Base-by-base conservation (phyloP, 2,113 vertebrate species). In the Phainopepla nitens region DNA sequence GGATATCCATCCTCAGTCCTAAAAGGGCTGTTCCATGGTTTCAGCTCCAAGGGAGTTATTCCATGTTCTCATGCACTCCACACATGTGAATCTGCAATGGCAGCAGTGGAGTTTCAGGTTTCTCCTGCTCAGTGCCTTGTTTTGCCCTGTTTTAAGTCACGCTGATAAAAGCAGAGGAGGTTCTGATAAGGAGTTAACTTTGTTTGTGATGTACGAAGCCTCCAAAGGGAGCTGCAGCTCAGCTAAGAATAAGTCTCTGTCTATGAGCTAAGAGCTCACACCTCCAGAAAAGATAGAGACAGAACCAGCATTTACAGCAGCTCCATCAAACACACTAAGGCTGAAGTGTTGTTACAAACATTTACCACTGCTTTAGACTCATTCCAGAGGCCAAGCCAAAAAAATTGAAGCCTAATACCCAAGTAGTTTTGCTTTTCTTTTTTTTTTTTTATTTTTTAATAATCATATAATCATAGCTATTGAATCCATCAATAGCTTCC, bases 11-110 rank as follows among this genome's bases (percentile, higher is more conserved):
- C 35, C 35, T 21, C 9, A 16, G 9, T 3, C n/a, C 69, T 57
- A 1, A 36, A 36, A 49, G 79, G 11, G 23, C 14, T 18, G 1
- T 6, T 11, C 20, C 29, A 2, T 1, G 9, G 5, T 9, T 69
- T 15, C 47, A 31, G 8, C n/a, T 57, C 62, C 17, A 4, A 24
- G 69, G 33, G 36, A 39, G 7, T 23, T 31, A 18, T 27, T 56
- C 56, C 56, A 10, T 5, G 24, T 5, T 36, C 71, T 77, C 62
- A 4, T 0, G 3, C 41, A 4, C 57, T 42, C 64, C 29, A 15
- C 1, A 0, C 0, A 0, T 0, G 31, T 9, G 28, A 16, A 6
- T 0, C 8, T 0, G 27, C 27, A 47, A 29, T 0, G 33, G 39
- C 60, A 72, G 66, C 71, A 23, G 20, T 1, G 15, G 35, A 0